Conservation (phyloP, 2,888 invertebrate species). For the Folsomia manolachei region DNA sequence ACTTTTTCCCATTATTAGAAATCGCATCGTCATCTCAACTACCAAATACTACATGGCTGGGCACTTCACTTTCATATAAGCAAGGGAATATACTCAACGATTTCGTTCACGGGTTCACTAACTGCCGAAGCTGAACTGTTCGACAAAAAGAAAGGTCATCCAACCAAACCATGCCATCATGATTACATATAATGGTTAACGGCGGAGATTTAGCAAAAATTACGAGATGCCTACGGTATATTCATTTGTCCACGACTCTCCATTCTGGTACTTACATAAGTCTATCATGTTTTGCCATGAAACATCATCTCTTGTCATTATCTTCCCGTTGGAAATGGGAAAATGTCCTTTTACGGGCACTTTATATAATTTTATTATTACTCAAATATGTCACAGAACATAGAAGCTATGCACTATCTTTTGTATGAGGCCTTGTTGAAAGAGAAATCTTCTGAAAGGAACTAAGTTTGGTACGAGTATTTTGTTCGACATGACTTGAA, state of each 20-base stretch:
- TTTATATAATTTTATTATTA: not conserved
- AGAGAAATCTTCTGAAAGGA: too few species aligned
- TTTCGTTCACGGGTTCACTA: too few species aligned
- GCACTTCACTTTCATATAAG: too few species aligned
- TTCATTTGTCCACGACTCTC: not conserved
- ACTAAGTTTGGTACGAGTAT: too few species aligned
- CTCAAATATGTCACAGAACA: not conserved
- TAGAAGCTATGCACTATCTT: not conserved
- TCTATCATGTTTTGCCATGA: not conserved
- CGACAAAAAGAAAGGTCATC: not conserved
- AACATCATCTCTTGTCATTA: slow-evolving; percentile 18
- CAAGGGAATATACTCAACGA: too few species aligned
- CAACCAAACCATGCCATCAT: too few species aligned
- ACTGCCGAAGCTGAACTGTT: too few species aligned
- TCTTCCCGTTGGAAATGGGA: slow-evolving; percentile 7
- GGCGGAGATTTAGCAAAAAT: not conserved
- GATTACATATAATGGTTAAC: not conserved
- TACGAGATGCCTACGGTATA: not conserved
- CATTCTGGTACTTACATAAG: too few species aligned
- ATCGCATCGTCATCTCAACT: not conserved
- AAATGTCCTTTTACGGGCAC: not conserved
- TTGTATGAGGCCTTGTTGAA: too few species aligned
- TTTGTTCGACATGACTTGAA: too few species aligned
- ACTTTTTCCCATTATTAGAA: not conserved
- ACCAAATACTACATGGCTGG: too few species aligned